Base-by-base conservation (phyloP, 2,113 vertebrate species). In the Hydrolagus affinis region DNA sequence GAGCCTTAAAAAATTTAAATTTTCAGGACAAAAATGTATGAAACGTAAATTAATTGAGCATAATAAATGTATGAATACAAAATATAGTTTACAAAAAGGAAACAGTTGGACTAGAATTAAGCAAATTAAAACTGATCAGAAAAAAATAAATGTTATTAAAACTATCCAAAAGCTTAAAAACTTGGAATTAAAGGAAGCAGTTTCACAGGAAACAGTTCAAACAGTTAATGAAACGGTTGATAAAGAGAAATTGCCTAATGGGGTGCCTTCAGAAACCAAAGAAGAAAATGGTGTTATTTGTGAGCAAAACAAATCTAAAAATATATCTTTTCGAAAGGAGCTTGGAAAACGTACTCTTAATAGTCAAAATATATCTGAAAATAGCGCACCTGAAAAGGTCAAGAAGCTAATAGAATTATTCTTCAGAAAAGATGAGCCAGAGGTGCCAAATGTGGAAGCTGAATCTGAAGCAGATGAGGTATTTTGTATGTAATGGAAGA, bases 81-180 rank as follows among this genome's bases (percentile, higher is more conserved):
- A 8, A 30, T 66, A 68, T 32, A 66, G 15, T 83, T 66, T 64
- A 83, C 78, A 83, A 30, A 83, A 83, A 21, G 62, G 62, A 66
- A 91, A 94, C 89, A 98, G 96, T n/a, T 99, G 98, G 98, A 97
- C 96, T 32, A 96, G 96, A 89, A 96, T 99, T 76, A 99, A 97
- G 89, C 90, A 95, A 77, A 89, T 91, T 87, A 95, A 94, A 89
- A 90, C 90, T 86, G 92, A 92, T 86, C 92, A 91, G 21, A 83
- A 83, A 66, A 83, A 32, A 21, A 17, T 83, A 83, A 66, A 23
- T 66, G 2, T 60, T 25, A 83, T 83, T 62, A 80, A 80, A 62
- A 80, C 76, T 17, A 2, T 62, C 15, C 23, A 62, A 12, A 83
- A 83, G 62, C 19, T 83, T 30, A 83, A 62, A 83, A 83, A 83